Evolutionary conservation across 2,113 vertebrate genomes (phyloP).

Genomic region (Chamaea fasciata): DNA sequence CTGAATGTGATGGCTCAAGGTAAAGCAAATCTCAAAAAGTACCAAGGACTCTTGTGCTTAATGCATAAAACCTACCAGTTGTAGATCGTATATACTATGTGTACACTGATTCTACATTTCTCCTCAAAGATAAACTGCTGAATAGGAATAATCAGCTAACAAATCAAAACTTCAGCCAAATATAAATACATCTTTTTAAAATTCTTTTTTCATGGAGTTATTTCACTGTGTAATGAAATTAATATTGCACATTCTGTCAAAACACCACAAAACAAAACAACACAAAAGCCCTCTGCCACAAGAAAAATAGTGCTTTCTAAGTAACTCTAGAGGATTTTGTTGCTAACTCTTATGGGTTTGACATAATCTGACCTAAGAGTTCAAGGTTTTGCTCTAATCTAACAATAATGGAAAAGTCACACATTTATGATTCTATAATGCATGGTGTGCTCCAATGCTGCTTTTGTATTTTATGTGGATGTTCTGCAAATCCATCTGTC

Average conservation of each 20-base stretch:
- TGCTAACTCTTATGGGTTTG: not conserved
- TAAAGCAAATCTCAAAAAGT: not conserved
- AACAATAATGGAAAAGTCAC: not conserved
- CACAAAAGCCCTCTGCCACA: not conserved
- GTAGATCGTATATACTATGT: not conserved
- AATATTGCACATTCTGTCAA: not conserved
- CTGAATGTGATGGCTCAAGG: not conserved
- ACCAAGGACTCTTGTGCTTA: fast-evolving
- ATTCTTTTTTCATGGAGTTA: not conserved
- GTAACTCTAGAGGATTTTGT: not conserved
- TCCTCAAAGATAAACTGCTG: not conserved
- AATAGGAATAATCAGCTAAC: not conserved
- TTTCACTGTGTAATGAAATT: not conserved
- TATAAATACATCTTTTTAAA: not conserved
- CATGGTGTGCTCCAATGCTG: not conserved
- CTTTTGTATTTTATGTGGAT: constrained; percentile 27
- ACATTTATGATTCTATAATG: not conserved
- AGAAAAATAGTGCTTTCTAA: not conserved
- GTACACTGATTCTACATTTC: fast-evolving
- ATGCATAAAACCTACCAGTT: not conserved
- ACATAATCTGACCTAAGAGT: not conserved
- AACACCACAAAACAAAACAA: not conserved
- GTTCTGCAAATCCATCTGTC: constrained; percentile 47
- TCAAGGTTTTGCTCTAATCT: not conserved
- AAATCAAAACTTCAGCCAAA: not conserved